phyloP scores from a whole-genome alignment of 2,888 invertebrate genomes.

The Anthoptus insignis region DNA sequence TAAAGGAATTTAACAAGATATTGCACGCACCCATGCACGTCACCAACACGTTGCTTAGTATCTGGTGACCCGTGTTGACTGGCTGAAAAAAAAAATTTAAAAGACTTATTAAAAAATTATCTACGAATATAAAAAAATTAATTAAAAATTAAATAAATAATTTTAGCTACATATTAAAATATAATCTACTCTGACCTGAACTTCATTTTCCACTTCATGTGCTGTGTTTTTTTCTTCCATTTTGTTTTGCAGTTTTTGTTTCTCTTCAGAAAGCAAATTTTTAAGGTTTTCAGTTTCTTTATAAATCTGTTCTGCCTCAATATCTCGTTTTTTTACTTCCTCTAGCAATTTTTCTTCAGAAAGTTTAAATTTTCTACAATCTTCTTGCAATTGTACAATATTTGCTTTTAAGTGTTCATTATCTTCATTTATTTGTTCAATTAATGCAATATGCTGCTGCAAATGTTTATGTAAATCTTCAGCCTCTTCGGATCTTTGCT shows the following conservation, averaged over 20 bases:
- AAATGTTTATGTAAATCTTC: slow-evolving; percentile 57
- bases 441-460: slow-evolving; percentile 47
- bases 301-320: slow-evolving; percentile 55
- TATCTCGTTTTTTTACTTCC: slow-evolving; percentile 59
- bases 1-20: neutral
- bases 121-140: too few species aligned
- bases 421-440: slow-evolving; percentile 60
- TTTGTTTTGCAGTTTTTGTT: neutral
- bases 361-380: slow-evolving; percentile 57
- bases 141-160: too few species aligned
- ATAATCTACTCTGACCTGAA: neutral
- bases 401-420: slow-evolving; percentile 56
- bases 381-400: slow-evolving; percentile 54
- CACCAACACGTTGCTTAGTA: neutral
- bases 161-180: too few species aligned
- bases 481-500: slow-evolving; percentile 58
- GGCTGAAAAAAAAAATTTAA: neutral
- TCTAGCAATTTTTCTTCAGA: slow-evolving; percentile 55
- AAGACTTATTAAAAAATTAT: too few species aligned
- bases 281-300: slow-evolving; percentile 61
- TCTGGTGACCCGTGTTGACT: neutral
- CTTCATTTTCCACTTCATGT: slow-evolving; percentile 14
- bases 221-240: neutral
- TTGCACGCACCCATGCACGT: neutral
- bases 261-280: slow-evolving; percentile 46